Evolutionary conservation across 2,888 invertebrate genomes (phyloP).

Genomic region (Yponomeuta plumbellus): DNA sequence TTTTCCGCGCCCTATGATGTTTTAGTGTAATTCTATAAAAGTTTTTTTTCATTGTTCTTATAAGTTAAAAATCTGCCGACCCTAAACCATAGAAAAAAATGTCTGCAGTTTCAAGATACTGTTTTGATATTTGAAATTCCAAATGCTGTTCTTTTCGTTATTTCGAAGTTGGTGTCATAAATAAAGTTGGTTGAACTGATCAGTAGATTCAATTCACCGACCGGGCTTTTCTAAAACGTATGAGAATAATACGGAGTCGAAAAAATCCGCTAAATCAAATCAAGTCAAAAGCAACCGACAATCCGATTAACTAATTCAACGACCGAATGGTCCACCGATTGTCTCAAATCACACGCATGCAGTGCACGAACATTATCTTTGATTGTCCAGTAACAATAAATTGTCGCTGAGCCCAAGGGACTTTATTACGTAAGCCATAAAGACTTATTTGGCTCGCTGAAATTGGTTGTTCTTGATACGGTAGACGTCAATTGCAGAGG

Average conservation of each 20-base stretch:
- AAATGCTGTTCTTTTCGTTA: too few relatives aligned
- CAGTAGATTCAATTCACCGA: too few relatives aligned
- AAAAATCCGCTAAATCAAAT: neutral
- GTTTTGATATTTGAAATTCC: too few relatives aligned
- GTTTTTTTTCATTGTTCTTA: too few relatives aligned
- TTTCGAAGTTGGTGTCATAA: too few relatives aligned
- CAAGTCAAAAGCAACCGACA: conserved; percentile 19
- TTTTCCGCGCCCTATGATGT: too few relatives aligned
- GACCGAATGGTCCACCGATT: conserved; percentile 59
- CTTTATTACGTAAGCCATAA: neutral
- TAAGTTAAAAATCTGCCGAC: too few relatives aligned
- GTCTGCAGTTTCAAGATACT: too few relatives aligned
- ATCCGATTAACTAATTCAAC: conserved; percentile 51
- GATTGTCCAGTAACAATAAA: conserved; percentile 43
- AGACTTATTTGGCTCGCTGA: neutral
- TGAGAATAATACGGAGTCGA: neutral
- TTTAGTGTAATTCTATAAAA: too few relatives aligned
- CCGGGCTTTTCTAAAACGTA: too few relatives aligned
- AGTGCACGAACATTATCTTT: conserved; percentile 61
- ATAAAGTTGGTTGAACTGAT: too few relatives aligned
- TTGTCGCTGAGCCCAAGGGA: neutral
- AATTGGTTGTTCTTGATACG: neutral
- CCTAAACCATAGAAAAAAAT: too few relatives aligned
- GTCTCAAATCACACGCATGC: conserved; percentile 67
- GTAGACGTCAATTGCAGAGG: conserved; percentile 35